A percentile compares a stretch with the other conserved stretches of the same genome.
These are phyloP conservation scores for Clarias fuscus DNA, from an alignment of 2,797 vertebrate genomes.

Conservation along the genomic window DNA sequence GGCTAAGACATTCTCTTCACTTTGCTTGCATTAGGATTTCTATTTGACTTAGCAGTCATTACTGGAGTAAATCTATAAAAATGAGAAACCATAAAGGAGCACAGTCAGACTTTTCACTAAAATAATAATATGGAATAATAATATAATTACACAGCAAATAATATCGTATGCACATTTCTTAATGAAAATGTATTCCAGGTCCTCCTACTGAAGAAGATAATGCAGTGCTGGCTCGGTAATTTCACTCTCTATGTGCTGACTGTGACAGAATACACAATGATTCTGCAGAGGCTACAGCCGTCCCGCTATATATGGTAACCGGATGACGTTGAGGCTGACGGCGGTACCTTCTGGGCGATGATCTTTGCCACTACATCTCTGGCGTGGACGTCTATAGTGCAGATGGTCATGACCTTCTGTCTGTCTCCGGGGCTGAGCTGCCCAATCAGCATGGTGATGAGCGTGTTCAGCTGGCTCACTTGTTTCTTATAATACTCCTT, in stretches of 20 bases:
- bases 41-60: constrained; percentile 36
- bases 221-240: constrained; percentile 1
- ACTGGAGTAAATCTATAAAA: constrained; percentile 29
- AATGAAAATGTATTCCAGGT: constrained; percentile 20
- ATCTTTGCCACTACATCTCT: constrained; percentile 94
- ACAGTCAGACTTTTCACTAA: not conserved
- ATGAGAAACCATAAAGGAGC: not conserved
- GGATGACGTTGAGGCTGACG: constrained; percentile 7
- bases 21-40: constrained; percentile 38
- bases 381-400: constrained; percentile 94
- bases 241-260: constrained; percentile 28
- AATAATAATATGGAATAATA: constrained; percentile 36
- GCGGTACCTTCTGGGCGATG: constrained; percentile 85
- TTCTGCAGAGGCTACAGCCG: not conserved
- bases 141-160: constrained; percentile 15
- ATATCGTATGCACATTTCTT: constrained; percentile 23
- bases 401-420: constrained; percentile 97
- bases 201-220: constrained; percentile 13
- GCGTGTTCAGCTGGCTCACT: constrained; percentile 85
- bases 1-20: constrained; percentile 43
- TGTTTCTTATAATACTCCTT: constrained; percentile 95
- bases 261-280: constrained; percentile 27
- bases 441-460: constrained; percentile 90
- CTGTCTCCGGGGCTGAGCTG: constrained; percentile 86
- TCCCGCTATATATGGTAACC: not conserved